Percentiles rank a stretch among this genome's conserved stretches.
These are phyloP conservation scores for Caenorhabditis briggsae DNA, from an alignment of 1,140 invertebrate genomes.

Conservation along the genomic window DNA sequence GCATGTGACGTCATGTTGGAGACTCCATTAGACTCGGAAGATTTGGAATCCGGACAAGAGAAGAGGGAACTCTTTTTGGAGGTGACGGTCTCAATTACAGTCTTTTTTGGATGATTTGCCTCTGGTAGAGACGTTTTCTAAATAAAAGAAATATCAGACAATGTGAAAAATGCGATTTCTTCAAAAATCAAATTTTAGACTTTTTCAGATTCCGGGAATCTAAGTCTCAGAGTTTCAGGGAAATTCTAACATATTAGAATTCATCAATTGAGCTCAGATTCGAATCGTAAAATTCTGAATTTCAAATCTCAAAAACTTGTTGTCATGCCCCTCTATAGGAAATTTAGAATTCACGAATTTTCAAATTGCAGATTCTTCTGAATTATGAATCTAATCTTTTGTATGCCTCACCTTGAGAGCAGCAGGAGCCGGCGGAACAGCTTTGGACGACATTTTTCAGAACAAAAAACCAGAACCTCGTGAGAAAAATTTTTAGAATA, in stretches of 20 bases:
- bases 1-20: no score
- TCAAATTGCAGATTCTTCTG: no score
- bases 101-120: background rate
- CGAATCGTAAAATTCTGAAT: no score
- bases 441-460: background rate
- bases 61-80: background rate
- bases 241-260: no score
- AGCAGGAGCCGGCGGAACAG: background rate
- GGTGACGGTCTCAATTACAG: background rate
- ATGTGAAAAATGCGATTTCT: background rate
- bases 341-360: background rate
- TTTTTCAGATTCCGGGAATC: no score
- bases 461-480: background rate
- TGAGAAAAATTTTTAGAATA: background rate
- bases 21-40: no score
- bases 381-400: no score
- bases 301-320: no score
- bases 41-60: background rate
- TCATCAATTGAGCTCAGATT: no score
- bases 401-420: background rate
- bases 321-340: no score
- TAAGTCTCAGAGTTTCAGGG: no score
- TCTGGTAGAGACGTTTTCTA: constrained; percentile 14
- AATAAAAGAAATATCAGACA: background rate
- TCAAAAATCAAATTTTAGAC: background rate